Percentiles rank a stretch among this genome's conserved stretches.
These are phyloP conservation scores for Bimastos eiseni DNA, from an alignment of 2,888 invertebrate genomes.

Conservation along the genomic window DNA sequence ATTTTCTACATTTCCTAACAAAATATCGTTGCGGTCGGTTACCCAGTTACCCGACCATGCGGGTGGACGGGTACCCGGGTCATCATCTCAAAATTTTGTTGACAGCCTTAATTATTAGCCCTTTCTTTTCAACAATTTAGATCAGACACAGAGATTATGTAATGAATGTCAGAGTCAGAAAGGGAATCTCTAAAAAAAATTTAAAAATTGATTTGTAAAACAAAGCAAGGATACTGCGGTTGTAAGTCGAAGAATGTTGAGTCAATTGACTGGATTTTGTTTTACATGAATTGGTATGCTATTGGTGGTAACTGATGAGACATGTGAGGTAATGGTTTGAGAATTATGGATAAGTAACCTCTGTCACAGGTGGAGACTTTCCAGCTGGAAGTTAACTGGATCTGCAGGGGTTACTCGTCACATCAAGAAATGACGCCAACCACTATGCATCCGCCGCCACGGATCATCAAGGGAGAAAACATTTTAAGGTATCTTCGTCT, in stretches of 20 bases:
- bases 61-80: no score
- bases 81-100: no score
- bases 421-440: slow-evolving; percentile 51
- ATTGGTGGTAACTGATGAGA: not conserved
- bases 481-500: slow-evolving; percentile 69
- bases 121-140: not conserved
- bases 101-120: no score
- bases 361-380: slow-evolving; percentile 71
- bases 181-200: not conserved
- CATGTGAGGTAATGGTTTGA: not conserved
- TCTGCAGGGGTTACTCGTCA: slow-evolving; percentile 68
- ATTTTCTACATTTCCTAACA: no score
- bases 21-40: no score
- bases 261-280: no score
- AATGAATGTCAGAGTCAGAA: not conserved
- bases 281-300: not conserved
- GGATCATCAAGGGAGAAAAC: slow-evolving; percentile 74
- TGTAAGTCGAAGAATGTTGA: no score
- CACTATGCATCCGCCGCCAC: slow-evolving; percentile 46
- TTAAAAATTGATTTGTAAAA: no score
- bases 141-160: not conserved
- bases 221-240: not conserved
- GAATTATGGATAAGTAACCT: not conserved
- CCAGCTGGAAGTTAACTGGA: slow-evolving; percentile 84
- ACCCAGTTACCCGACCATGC: no score